Evolutionary conservation across 2,113 vertebrate genomes (phyloP), one percentile per base, ranked within the genome.

Genomic region (Sylvilagus bachmani): DNA sequence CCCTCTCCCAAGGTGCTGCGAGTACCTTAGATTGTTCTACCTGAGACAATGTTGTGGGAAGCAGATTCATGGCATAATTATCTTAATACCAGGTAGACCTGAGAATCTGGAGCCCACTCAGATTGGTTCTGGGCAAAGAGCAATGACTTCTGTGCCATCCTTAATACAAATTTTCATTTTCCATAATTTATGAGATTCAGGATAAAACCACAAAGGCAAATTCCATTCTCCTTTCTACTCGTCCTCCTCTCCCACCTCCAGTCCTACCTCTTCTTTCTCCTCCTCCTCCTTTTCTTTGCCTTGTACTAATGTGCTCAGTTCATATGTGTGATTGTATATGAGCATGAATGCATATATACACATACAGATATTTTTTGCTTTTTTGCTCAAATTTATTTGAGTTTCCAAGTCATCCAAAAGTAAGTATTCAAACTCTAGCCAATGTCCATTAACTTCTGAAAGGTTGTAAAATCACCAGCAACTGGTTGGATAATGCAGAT

Each of bases 371-470:
- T 79, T 19, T 24, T 93, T 86, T 44, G 6, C 71, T 33, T 58
- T 93, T 91, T 53, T 89, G 36, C 10, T 94, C 49, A 83, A 74
- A 77, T 9, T 77, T 85, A 84, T 80, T 85, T 64, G 29, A 67
- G 70, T 73, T 90, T 94, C 36, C 24, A 24, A 81, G 38, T 70
- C 33, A 86, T 75, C 80, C n/a, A 69, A 71, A 73, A 74, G 33
- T 69, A 85, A 83, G 31, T 64, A 75, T 29, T 75, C 7, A 80
- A 82, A 61, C 13, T 67, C n/a, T 27, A 27, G 27, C 11, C 36
- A 94, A 75, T 5, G 6, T 62, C 49, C 55, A 10, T 53, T 88
- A 33, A 53, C 24, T n/a, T 81, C 78, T 58, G 70, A 36, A 84
- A 62, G 29, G 83, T 73, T 67, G 77, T 86, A 33, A 82, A 12